A percentile compares a stretch with the other conserved stretches of the same genome.
Conservation (phyloP, 2,113 vertebrate genomes). For the Pogonocichla stellata region DNA sequence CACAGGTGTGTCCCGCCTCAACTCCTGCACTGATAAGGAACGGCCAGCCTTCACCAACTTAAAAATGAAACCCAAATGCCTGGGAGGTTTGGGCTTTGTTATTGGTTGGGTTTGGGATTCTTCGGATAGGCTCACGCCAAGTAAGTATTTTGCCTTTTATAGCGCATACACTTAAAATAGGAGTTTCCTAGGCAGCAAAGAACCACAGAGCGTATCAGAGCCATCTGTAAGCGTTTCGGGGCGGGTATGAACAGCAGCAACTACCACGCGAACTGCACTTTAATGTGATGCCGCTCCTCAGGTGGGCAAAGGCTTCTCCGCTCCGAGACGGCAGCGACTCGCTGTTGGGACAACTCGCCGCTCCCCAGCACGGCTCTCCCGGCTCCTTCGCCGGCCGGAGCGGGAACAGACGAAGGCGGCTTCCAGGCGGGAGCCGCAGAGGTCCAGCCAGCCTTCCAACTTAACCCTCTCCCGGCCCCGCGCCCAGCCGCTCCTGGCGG, state of each 20-base stretch:
- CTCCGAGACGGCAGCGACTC: fast-evolving
- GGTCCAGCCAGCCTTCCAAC: neutral
- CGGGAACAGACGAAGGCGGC: neutral
- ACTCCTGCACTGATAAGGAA: neutral
- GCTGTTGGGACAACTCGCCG: fast-evolving
- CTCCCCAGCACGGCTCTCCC: neutral
- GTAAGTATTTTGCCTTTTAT: neutral
- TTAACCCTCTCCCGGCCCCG: neutral
- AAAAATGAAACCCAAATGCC: neutral
- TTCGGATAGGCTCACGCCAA: neutral
- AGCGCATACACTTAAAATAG: neutral
- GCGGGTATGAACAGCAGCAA: neutral
- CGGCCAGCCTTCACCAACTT: neutral
- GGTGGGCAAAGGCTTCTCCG: neutral
- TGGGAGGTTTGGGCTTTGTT: neutral
- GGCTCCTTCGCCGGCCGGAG: neutral
- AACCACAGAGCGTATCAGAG: neutral
- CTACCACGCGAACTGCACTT: neutral
- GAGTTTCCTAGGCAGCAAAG: neutral
- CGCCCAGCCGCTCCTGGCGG: neutral
- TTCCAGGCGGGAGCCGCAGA: neutral
- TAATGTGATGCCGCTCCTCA: fast-evolving
- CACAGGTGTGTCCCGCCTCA: neutral
- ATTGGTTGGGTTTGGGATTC: neutral
- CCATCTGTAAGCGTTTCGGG: neutral